A percentile compares a stretch with the other conserved stretches of the same genome.
phyloP scores from a whole-genome alignment of 1,140 invertebrate genomes.

The Zaprionus gabonicus region DNA sequence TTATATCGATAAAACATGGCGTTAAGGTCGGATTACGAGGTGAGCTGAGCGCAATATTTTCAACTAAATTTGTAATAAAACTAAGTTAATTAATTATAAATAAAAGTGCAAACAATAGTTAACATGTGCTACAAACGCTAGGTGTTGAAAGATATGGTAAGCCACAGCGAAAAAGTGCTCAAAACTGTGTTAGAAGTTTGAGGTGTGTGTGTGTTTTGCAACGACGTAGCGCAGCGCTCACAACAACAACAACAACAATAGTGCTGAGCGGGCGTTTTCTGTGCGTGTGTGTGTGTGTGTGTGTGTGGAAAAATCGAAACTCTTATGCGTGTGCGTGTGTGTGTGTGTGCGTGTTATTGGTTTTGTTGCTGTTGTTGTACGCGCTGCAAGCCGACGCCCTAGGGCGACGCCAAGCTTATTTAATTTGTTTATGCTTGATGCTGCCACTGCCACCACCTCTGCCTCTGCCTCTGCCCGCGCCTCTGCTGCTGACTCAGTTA shows the following conservation, averaged over 20 bases:
- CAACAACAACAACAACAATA: constrained; percentile 44
- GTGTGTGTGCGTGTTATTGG: constrained; percentile 62
- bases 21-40: constrained; percentile 84
- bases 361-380: constrained; percentile 69
- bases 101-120: constrained; percentile 61
- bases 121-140: constrained; percentile 28
- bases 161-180: constrained; percentile 3
- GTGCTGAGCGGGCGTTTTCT: constrained; percentile 74
- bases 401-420: constrained; percentile 62
- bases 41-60: constrained; percentile 68
- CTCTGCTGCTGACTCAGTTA: constrained; percentile 27
- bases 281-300: neutral
- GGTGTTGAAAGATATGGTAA: neutral
- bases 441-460: constrained; percentile 9
- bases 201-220: constrained; percentile 54
- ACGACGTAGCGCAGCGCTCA: constrained; percentile 18
- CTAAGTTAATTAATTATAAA: constrained; percentile 69
- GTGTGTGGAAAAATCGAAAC: constrained; percentile 70
- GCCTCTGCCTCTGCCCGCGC: neutral
- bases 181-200: constrained; percentile 37
- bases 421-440: constrained; percentile 59
- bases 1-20: constrained; percentile 75
- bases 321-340: constrained; percentile 26
- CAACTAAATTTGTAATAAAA: constrained; percentile 52
- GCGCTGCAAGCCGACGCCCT: constrained; percentile 72